Evolutionary conservation across 2,113 vertebrate species (phyloP).

Genomic region (Tapirus terrestris): DNA sequence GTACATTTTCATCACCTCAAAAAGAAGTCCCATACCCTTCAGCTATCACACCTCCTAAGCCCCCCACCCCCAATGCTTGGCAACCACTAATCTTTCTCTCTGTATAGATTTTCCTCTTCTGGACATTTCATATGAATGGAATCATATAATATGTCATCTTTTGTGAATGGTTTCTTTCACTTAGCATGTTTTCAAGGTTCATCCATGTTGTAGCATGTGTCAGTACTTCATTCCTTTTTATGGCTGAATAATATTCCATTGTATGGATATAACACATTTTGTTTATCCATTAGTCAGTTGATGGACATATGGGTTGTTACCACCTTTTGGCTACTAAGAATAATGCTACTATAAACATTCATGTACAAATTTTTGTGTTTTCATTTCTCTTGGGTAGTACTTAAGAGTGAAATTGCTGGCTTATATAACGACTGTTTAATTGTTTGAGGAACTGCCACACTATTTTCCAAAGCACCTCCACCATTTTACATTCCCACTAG

Average conservation of each 20-base stretch:
- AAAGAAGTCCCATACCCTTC: background rate
- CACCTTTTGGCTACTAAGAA: background rate
- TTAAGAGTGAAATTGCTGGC: background rate
- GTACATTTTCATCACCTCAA: background rate
- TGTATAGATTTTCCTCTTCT: too few species aligned
- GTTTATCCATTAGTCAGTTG: background rate
- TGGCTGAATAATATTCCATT: background rate
- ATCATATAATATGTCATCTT: too few species aligned
- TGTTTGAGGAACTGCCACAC: background rate
- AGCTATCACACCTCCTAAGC: background rate
- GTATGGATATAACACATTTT: background rate
- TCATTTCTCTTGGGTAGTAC: background rate
- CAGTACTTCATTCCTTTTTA: background rate
- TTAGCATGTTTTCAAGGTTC: conserved; percentile 17
- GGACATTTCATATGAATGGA: too few species aligned
- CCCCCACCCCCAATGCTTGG: background rate
- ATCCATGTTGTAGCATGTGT: background rate
- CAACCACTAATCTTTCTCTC: background rate
- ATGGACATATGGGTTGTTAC: background rate
- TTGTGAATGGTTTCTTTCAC: background rate
- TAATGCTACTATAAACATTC: background rate
- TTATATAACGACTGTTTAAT: background rate
- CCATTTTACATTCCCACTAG: background rate
- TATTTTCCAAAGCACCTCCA: background rate
- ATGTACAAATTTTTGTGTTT: conserved; percentile 2